Evolutionary conservation across 2,888 invertebrate genomes (phyloP), one percentile per base, ranked within the genome.

Genomic region (Julus scandinavius): DNA sequence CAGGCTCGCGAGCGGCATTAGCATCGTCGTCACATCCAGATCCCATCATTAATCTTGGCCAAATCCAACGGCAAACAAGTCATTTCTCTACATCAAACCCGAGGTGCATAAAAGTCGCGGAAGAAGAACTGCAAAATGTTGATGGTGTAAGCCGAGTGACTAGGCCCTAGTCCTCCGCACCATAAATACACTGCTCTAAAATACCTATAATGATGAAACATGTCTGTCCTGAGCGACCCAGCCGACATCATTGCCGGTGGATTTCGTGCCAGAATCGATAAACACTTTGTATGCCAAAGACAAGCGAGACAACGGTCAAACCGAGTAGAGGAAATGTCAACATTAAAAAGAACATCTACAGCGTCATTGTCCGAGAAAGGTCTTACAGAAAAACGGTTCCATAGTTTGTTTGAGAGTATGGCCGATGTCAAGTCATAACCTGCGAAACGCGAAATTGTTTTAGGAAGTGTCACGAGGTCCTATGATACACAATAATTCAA

Each of bases 11-110:
- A 5, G 63, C 17, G 15, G 85, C 45, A 85, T 85, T 85, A 85
- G 41, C 85, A 85, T 85, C 85, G 45, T 85, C 85, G 45, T 85
- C 85, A 85, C 85, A 45, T 85, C 41, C 85, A 85, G 85, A 85
- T 85, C 85, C 85, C 40, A 17, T 85, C 85, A 85, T 85, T 85
- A 85, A 85, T 85, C 85, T 85, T 85, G 45, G 85, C 85, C 85
- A 85, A 41, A 85, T 85, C 41, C 85, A 85, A 85, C 85, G 17
- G 45, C 63, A 85, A 45, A 41, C 85, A 45, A 45, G 41, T 45
- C 85, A 85, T 85, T 85, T 85, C 85, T 85, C 85, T 85, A 41
- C 85, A 85, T 85, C 85, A 85, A 85, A 85, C 85, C 17, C 20
- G 63, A 72, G 63, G 63, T 29, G 20, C 63, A 29, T 72, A 72